Evolutionary conservation across 2,797 vertebrate genomes (phyloP).

Genomic region (Anguilla marmorata): DNA sequence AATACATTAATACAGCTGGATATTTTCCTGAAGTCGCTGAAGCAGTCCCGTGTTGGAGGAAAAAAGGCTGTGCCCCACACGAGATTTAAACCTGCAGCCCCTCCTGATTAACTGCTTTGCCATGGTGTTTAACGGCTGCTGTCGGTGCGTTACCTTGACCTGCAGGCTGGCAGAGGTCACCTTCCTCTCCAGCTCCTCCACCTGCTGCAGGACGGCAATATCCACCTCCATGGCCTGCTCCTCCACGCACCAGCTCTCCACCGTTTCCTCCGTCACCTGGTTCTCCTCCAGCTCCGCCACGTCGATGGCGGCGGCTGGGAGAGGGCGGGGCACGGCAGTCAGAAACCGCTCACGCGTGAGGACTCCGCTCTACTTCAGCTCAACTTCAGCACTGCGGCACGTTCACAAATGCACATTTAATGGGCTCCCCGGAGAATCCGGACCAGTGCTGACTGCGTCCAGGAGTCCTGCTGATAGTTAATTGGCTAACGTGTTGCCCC

Average conservation of each 20-base stretch:
- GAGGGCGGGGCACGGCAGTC: not conserved
- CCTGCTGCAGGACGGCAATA: conserved; percentile 83
- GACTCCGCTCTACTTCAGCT: not conserved
- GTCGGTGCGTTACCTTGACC: conserved; percentile 79
- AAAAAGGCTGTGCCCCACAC: not conserved
- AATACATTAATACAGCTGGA: no score
- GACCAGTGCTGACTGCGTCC: not conserved
- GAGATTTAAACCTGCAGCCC: not conserved
- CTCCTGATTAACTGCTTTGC: not conserved
- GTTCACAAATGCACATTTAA: not conserved
- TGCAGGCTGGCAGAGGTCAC: conserved; percentile 89
- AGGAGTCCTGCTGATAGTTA: not conserved
- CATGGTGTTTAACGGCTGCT: not conserved
- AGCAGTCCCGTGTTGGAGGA: not conserved
- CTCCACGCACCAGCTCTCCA: conserved; percentile 90
- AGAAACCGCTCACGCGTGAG: not conserved
- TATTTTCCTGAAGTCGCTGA: no score
- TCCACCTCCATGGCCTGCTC: conserved; percentile 91
- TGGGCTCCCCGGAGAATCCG: not conserved
- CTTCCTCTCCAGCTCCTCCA: conserved; percentile 89
- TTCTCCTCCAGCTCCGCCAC: conserved; percentile 77
- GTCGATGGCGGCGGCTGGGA: conserved; percentile 77
- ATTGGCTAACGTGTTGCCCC: not conserved
- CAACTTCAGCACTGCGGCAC: not conserved
- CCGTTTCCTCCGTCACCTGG: conserved; percentile 75